phyloP scores from a whole-genome alignment of 1,140 invertebrate genomes.

The Archivesica marissinica region DNA sequence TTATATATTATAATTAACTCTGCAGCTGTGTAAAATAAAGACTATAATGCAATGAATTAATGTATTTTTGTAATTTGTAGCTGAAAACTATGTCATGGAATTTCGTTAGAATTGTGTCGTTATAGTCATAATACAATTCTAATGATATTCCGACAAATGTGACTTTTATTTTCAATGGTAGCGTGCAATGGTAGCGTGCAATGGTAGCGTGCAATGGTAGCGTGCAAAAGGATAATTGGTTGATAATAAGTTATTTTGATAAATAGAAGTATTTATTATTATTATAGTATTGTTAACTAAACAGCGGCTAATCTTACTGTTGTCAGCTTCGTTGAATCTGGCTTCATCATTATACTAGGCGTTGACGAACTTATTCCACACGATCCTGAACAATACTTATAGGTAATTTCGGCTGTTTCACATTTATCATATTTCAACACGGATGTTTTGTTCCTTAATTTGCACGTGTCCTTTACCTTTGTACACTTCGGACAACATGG shows the following conservation, averaged over 20 bases:
- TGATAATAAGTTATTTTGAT: background rate
- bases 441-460: background rate
- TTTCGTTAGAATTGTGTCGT: no score
- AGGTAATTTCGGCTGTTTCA: background rate
- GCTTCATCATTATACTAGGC: background rate
- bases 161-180: background rate
- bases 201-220: background rate
- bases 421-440: background rate
- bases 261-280: no score
- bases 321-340: background rate
- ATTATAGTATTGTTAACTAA: no score
- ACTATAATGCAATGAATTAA: no score
- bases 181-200: background rate
- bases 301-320: no score
- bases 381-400: conserved; percentile 8
- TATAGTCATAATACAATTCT: no score
- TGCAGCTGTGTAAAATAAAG: no score
- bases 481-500: conserved; percentile 40
- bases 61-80: no score
- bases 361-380: conserved; percentile 2
- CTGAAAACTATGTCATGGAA: no score
- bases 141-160: no score
- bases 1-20: no score
- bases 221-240: background rate
- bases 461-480: background rate